phyloP scores from a whole-genome alignment of 1,140 invertebrate genomes.

The Drosophila sp. region DNA sequence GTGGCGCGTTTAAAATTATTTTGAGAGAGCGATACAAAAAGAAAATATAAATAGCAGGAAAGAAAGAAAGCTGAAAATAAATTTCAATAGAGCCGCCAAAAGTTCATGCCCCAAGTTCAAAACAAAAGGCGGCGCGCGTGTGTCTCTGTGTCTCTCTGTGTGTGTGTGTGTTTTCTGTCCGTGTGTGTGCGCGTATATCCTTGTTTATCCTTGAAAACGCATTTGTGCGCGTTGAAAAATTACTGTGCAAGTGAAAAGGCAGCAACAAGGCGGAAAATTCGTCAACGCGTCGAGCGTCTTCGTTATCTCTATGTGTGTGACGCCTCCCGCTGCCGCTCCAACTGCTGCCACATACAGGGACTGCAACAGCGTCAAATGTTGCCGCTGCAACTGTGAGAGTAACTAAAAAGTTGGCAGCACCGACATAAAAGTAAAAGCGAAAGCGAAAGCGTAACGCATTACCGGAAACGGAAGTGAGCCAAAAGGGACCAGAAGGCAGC shows the following conservation, averaged over 20 bases:
- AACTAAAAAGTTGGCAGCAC: slow-evolving; percentile 45
- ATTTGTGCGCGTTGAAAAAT: slow-evolving; percentile 44
- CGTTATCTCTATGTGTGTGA: slow-evolving; percentile 3
- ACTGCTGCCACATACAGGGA: slow-evolving; percentile 15
- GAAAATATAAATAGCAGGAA: neutral
- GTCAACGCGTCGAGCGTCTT: slow-evolving; percentile 27
- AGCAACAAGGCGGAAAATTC: slow-evolving; percentile 48
- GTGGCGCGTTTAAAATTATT: slow-evolving; percentile 18
- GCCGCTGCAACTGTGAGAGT: slow-evolving; percentile 39
- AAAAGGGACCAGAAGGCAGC: slow-evolving; percentile 29
- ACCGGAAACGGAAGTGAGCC: slow-evolving; percentile 53
- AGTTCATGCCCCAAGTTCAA: slow-evolving; percentile 43
- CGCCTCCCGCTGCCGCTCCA: slow-evolving; percentile 14
- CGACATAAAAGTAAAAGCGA: slow-evolving; percentile 65
- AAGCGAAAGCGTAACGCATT: slow-evolving; percentile 48
- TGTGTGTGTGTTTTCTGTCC: no score
- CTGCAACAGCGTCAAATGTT: slow-evolving; percentile 20
- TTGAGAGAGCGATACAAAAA: slow-evolving; percentile 2
- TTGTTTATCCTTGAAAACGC: slow-evolving; percentile 53
- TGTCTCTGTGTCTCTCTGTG: slow-evolving; percentile 9
- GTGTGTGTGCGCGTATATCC: slow-evolving; percentile 20
- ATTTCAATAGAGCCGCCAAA: slow-evolving; percentile 35
- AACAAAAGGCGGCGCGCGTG: slow-evolving; percentile 29
- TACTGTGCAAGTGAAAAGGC: slow-evolving; percentile 42
- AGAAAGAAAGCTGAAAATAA: slow-evolving; percentile 14